Conservation (phyloP, 2,797 vertebrate genomes). For the Anabas testudineus region DNA sequence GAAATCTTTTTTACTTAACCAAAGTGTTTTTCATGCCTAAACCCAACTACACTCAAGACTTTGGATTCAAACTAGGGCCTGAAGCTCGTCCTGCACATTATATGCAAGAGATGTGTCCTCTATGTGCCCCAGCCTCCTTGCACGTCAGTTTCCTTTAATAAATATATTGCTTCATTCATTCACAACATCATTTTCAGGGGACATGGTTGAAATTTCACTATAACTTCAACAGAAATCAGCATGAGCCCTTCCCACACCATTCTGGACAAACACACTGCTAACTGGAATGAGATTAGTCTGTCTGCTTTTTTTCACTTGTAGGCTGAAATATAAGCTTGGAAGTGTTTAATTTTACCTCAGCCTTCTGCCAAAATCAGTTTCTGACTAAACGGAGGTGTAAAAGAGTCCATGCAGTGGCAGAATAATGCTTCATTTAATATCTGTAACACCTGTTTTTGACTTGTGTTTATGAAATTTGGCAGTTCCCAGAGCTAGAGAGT, state of each 20-base stretch:
- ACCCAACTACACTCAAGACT: no score
- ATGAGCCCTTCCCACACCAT: not conserved
- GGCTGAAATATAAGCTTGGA: slow-evolving; percentile 17
- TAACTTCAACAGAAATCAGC: slow-evolving; percentile 9
- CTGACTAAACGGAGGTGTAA: slow-evolving; percentile 29
- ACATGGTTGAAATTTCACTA: not conserved
- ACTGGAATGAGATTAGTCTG: slow-evolving; percentile 3
- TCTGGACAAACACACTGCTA: not conserved
- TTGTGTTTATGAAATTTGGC: slow-evolving; percentile 55
- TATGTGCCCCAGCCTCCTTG: no score
- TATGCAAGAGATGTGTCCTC: no score
- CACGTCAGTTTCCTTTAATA: no score
- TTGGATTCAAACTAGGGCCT: no score
- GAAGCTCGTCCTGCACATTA: no score
- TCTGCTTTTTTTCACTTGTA: slow-evolving; percentile 1
- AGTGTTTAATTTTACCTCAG: slow-evolving; percentile 12
- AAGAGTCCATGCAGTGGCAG: slow-evolving; percentile 14
- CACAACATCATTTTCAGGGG: no score
- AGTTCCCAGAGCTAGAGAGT: slow-evolving; percentile 29
- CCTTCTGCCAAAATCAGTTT: slow-evolving; percentile 41
- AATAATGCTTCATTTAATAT: slow-evolving; percentile 27
- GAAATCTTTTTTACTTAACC: no score
- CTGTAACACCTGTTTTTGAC: slow-evolving; percentile 41
- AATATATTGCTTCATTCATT: no score
- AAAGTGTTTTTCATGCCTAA: no score